Conservation (phyloP, 2,113 vertebrate genomes). For the Canis aureus region DNA sequence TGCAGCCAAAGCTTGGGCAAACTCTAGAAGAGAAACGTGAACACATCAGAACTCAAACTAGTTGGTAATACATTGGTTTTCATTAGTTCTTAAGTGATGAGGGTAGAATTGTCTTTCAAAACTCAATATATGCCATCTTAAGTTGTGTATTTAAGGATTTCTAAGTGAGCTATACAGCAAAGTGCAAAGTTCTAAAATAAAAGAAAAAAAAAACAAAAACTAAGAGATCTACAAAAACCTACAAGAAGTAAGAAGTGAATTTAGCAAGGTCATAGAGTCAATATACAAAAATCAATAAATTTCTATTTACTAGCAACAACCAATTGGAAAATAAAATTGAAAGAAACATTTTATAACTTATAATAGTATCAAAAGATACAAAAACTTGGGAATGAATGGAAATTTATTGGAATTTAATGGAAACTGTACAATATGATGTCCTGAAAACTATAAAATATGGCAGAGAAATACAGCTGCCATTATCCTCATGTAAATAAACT, state of each 20-base stretch:
- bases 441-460: background rate
- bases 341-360: background rate
- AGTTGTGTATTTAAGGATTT: background rate
- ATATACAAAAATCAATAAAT: slow-evolving; percentile 8
- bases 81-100: background rate
- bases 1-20: background rate
- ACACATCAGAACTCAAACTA: background rate
- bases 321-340: background rate
- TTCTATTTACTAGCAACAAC: background rate
- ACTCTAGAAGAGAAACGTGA: background rate
- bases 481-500: background rate
- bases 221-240: background rate
- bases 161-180: background rate
- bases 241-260: background rate
- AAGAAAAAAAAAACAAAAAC: background rate
- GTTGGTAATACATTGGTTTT: background rate
- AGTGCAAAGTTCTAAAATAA: background rate
- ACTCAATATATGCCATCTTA: background rate
- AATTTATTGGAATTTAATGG: background rate
- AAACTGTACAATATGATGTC: background rate
- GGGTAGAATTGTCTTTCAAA: background rate
- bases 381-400: background rate
- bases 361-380: background rate
- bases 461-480: background rate
- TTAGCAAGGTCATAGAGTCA: background rate